These are phyloP conservation scores for Drosophila orena DNA, from an alignment of 1,140 invertebrate genomes.

Conservation along the genomic window DNA sequence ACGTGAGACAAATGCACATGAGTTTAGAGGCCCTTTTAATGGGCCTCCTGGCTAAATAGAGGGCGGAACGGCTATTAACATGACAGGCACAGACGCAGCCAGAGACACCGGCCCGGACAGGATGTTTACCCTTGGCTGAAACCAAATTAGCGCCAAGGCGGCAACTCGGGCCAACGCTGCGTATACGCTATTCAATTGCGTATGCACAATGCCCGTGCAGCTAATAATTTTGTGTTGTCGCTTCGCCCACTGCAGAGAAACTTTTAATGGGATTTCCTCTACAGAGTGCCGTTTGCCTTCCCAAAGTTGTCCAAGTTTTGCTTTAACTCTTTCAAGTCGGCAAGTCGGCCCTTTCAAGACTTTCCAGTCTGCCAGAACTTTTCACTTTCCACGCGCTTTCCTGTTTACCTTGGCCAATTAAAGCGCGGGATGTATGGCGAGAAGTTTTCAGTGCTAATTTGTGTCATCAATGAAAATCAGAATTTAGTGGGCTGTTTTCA, in stretches of 20 bases:
- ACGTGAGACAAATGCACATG: slow-evolving; percentile 79
- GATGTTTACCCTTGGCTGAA: too few species aligned
- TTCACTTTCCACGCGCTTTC: neutral
- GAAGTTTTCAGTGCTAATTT: slow-evolving; percentile 47
- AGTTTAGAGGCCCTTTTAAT: slow-evolving; percentile 67
- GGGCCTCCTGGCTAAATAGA: slow-evolving; percentile 21
- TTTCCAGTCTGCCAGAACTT: slow-evolving; percentile 11
- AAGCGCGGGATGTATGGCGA: slow-evolving; percentile 6
- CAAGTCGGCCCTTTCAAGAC: slow-evolving; percentile 8
- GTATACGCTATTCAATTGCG: slow-evolving; percentile 41
- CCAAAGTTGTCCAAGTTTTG: slow-evolving; percentile 27
- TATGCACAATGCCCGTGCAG: slow-evolving; percentile 33
- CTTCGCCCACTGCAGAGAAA: slow-evolving; percentile 5
- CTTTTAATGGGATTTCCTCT: slow-evolving; percentile 36
- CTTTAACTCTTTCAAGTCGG: slow-evolving; percentile 35
- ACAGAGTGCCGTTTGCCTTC: slow-evolving; percentile 13
- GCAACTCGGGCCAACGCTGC: slow-evolving; percentile 26
- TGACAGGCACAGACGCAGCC: slow-evolving; percentile 37
- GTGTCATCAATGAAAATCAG: slow-evolving; percentile 3
- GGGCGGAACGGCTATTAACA: slow-evolving; percentile 52
- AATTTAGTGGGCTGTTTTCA: neutral
- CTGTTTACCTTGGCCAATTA: slow-evolving; percentile 50
- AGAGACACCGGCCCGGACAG: too few species aligned
- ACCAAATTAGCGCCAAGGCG: slow-evolving; percentile 41
- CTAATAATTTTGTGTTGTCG: slow-evolving; percentile 1